phyloP scores from a whole-genome alignment of 2,113 vertebrate species.

The Calidris pygmaea region DNA sequence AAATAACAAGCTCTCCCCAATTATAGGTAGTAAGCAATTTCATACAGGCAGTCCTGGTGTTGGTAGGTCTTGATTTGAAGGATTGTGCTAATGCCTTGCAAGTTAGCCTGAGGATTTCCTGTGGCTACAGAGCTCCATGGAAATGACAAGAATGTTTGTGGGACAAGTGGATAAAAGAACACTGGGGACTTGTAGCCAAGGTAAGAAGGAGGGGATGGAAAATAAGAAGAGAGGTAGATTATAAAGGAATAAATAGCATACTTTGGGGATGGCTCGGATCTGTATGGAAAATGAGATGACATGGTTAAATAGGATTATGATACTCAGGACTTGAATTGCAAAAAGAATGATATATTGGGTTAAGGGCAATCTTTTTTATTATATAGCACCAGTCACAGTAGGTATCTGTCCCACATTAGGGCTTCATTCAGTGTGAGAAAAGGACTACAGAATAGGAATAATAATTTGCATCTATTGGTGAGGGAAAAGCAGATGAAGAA shows the following conservation, averaged over 20 bases:
- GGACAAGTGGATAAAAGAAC: background rate
- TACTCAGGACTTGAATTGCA: background rate
- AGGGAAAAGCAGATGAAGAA: background rate
- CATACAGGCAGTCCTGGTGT: background rate
- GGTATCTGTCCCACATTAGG: background rate
- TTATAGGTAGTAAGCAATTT: background rate
- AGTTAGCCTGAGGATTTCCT: background rate
- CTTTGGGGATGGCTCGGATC: background rate
- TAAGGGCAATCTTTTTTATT: background rate
- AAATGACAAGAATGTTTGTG: background rate
- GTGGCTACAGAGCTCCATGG: background rate
- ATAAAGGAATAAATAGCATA: background rate
- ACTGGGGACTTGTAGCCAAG: background rate
- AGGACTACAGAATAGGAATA: background rate
- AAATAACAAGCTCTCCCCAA: background rate
- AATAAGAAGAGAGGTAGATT: background rate
- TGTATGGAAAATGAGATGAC: background rate
- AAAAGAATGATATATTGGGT: background rate
- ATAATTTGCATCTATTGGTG: background rate
- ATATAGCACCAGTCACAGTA: background rate
- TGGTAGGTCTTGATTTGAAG: background rate
- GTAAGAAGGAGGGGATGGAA: background rate
- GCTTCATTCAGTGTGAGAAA: background rate
- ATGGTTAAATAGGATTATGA: background rate
- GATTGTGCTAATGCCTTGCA: background rate